phyloP scores from a whole-genome alignment of 2,113 vertebrate genomes.

The Cebus imitator region DNA sequence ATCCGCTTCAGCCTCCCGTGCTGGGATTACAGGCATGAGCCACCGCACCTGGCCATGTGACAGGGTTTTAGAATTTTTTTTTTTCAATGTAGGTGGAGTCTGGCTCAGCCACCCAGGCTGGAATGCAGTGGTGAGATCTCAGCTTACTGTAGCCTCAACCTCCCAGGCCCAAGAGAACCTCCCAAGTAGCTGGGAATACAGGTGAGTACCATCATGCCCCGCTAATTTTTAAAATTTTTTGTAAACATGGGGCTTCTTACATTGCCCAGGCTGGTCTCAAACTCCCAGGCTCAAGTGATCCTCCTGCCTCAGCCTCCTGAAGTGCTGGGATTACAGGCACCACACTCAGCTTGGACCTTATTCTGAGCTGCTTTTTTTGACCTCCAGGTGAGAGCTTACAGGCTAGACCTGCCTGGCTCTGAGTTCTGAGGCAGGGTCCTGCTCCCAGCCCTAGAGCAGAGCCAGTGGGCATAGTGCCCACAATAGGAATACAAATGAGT shows the following conservation, averaged over 20 bases:
- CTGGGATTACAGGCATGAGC: too few species aligned
- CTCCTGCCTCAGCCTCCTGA: not conserved
- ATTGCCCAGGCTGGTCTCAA: not conserved
- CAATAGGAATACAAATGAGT: not conserved
- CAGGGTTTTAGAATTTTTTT: too few species aligned
- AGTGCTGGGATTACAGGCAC: too few species aligned
- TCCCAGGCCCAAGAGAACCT: not conserved
- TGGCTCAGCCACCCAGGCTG: not conserved
- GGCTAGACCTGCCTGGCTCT: not conserved
- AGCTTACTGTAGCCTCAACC: not conserved
- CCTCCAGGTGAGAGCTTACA: not conserved
- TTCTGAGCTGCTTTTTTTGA: not conserved
- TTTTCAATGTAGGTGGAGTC: too few species aligned
- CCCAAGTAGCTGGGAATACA: not conserved
- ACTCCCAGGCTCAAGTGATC: not conserved
- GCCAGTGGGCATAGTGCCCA: not conserved
- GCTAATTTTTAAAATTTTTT: not conserved
- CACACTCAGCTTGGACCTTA: not conserved
- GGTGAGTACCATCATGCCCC: rapidly evolving
- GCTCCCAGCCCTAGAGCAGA: not conserved
- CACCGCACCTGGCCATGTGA: too few species aligned
- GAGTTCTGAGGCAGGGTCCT: not conserved
- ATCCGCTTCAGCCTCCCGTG: too few species aligned
- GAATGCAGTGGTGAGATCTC: not conserved
- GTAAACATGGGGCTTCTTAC: not conserved